These are phyloP conservation scores for Hypsibius dujardini DNA, from an alignment of 1,140 invertebrate species.

Conservation along the genomic window DNA sequence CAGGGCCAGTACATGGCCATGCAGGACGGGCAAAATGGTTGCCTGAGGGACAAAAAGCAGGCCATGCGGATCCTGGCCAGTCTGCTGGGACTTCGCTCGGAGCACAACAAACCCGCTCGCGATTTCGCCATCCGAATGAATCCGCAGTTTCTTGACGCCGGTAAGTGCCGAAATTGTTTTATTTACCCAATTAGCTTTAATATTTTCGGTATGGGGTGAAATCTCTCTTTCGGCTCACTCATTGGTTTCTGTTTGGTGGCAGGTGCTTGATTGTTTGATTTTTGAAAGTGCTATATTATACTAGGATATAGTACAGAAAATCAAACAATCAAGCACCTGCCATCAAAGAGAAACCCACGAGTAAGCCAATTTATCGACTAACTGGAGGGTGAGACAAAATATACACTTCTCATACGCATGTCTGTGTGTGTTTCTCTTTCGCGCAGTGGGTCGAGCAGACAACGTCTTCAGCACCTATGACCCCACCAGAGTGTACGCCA, in stretches of 20 bases:
- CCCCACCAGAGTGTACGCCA: background rate
- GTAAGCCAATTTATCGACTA: too few relatives aligned
- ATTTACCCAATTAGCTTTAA: background rate
- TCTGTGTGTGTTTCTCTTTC: background rate
- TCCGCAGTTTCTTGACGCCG: background rate
- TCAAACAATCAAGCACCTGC: too few relatives aligned
- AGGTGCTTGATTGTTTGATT: too few relatives aligned
- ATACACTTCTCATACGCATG: background rate
- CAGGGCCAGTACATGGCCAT: slow-evolving; percentile 13
- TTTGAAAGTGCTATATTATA: too few relatives aligned
- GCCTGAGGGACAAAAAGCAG: background rate
- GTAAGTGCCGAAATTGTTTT: slow-evolving; percentile 9
- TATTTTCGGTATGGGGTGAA: too few relatives aligned
- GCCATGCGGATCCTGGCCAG: slow-evolving; percentile 9
- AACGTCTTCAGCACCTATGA: slow-evolving; percentile 2
- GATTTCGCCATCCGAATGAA: background rate
- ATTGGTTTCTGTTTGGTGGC: too few relatives aligned
- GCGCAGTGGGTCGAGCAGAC: background rate
- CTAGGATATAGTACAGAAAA: too few relatives aligned
- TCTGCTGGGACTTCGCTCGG: background rate
- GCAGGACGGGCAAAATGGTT: background rate
- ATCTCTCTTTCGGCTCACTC: too few relatives aligned
- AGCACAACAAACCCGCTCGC: slow-evolving; percentile 2
- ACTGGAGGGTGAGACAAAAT: too few relatives aligned
- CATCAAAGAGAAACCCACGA: too few relatives aligned